These are phyloP conservation scores for Siphonodentalium dalli DNA, from an alignment of 2,888 invertebrate species.

Conservation along the genomic window DNA sequence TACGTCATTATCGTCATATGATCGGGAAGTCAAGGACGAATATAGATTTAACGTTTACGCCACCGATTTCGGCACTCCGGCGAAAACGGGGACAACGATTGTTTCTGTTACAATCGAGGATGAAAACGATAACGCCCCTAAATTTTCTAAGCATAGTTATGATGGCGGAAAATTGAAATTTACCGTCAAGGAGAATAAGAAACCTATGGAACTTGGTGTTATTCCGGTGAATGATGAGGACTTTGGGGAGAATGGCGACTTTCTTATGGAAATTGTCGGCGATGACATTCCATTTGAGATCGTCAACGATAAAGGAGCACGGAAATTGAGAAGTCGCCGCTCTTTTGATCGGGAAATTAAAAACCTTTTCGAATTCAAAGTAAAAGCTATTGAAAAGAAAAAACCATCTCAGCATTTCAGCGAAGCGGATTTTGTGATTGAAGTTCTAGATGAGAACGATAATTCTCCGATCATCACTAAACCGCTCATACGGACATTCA, in stretches of 20 bases:
- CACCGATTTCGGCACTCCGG: conserved; percentile 73
- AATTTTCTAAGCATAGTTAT: conserved; percentile 92
- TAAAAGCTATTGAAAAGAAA: conserved; percentile 40
- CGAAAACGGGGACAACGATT: conserved; percentile 76
- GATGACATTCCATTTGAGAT: too few relatives aligned
- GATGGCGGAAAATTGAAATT: too few relatives aligned
- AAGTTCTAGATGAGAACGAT: conserved; percentile 41
- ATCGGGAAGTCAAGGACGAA: conserved; percentile 85
- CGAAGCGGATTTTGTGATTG: conserved; percentile 31
- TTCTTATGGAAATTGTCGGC: too few relatives aligned
- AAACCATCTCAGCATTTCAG: conserved; percentile 28
- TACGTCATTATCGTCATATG: conserved; percentile 82
- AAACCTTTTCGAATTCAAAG: conserved; percentile 32
- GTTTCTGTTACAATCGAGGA: conserved; percentile 86
- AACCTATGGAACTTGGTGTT: too few relatives aligned
- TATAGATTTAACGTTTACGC: conserved; percentile 93
- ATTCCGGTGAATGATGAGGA: too few relatives aligned
- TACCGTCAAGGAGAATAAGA: too few relatives aligned
- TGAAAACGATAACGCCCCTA: conserved; percentile 92
- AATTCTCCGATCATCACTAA: conserved; percentile 35
- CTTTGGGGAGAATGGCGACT: too few relatives aligned
- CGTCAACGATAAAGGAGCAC: too few relatives aligned
- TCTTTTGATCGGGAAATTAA: conserved; percentile 41
- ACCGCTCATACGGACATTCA: conserved; percentile 35
- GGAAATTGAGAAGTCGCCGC: conserved; percentile 40